Conservation (phyloP, 2,797 vertebrate species). For the Lepus oiostolus region DNA sequence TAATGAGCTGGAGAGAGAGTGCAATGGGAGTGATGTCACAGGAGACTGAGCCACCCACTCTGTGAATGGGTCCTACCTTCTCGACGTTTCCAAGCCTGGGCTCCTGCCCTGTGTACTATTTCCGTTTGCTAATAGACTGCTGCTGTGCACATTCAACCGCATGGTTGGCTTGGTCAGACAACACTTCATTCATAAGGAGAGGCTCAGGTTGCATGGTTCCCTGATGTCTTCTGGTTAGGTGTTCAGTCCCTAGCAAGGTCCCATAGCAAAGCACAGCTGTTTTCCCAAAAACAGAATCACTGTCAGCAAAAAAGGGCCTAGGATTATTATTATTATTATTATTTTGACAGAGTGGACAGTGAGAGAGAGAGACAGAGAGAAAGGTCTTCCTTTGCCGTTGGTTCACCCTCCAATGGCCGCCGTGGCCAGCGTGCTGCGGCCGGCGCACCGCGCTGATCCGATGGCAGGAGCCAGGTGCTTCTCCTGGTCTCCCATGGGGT, state of each 20-base stretch:
- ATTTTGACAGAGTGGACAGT: no score
- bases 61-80: neutral
- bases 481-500: no score
- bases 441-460: no score
- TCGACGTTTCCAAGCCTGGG: neutral
- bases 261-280: neutral
- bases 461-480: no score
- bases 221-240: neutral
- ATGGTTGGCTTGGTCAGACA: neutral
- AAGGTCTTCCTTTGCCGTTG: no score
- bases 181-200: neutral
- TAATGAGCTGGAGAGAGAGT: neutral
- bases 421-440: no score
- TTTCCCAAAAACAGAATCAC: constrained; percentile 14
- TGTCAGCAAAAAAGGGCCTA: neutral
- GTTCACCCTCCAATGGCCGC: no score
- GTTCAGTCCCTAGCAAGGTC: neutral
- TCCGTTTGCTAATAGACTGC: neutral
- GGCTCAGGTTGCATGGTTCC: neutral
- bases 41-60: neutral
- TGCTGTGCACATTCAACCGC: neutral
- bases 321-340: neutral
- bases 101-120: neutral
- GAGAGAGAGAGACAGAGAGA: no score
- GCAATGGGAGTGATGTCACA: neutral